Evolutionary conservation across 2,888 invertebrate species (phyloP).

Genomic region (Mayetiola destructor): DNA sequence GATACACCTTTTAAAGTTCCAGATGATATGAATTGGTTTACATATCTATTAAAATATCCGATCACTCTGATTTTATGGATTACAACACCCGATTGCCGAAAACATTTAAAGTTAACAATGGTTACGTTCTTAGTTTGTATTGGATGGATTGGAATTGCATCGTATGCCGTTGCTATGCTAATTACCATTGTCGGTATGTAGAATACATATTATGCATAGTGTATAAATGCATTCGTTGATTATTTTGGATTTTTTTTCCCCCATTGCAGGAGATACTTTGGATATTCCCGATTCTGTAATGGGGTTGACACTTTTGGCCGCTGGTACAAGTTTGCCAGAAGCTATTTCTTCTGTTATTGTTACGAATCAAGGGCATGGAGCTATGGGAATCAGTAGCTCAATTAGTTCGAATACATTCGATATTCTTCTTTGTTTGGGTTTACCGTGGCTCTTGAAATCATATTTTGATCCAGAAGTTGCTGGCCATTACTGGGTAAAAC

Average conservation of each 20-base stretch:
- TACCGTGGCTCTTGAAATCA: slow-evolving; percentile 64
- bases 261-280: slow-evolving; percentile 51
- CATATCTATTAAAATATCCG: slow-evolving; percentile 60
- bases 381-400: slow-evolving; percentile 56
- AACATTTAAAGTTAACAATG: slow-evolving; percentile 43
- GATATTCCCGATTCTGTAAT: slow-evolving; percentile 72
- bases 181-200: slow-evolving; percentile 60
- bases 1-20: slow-evolving; percentile 36
- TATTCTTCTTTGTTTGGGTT: slow-evolving; percentile 58
- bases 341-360: slow-evolving; percentile 74
- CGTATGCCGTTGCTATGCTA: slow-evolving; percentile 77
- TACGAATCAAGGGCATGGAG: slow-evolving; percentile 55
- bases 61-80: slow-evolving; percentile 52
- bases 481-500: slow-evolving; percentile 40
- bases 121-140: slow-evolving; percentile 67
- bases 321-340: slow-evolving; percentile 76
- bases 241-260: not conserved
- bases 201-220: not conserved
- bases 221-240: not conserved
- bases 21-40: slow-evolving; percentile 39
- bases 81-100: slow-evolving; percentile 65
- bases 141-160: slow-evolving; percentile 64
- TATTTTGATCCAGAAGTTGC: slow-evolving; percentile 44
- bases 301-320: slow-evolving; percentile 70
- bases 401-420: slow-evolving; percentile 74